These are phyloP conservation scores for Macrostomum cliftonense DNA, from an alignment of 2,888 invertebrate genomes.

Conservation along the genomic window DNA sequence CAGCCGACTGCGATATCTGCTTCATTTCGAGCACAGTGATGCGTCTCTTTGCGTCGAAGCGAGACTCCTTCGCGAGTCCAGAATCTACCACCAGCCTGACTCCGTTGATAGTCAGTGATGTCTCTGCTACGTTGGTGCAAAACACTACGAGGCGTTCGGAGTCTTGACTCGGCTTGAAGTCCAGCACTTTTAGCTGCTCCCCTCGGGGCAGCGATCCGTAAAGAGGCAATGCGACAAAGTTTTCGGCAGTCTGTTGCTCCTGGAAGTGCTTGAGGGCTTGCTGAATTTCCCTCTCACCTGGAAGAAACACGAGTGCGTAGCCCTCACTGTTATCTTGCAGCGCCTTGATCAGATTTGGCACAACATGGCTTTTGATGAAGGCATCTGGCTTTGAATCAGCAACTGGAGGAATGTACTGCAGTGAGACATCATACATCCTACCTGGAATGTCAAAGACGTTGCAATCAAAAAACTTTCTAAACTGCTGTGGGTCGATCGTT, in stretches of 20 bases:
- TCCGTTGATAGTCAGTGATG: conserved; percentile 92
- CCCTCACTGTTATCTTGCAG: conserved; percentile 42
- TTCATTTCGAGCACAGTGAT: conserved; percentile 75
- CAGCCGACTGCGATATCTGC: conserved; percentile 65
- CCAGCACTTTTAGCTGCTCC: conserved; percentile 75
- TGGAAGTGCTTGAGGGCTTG: too few species aligned
- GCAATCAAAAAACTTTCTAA: conserved; percentile 68
- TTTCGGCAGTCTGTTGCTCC: too few species aligned
- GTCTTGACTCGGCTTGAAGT: conserved; percentile 60
- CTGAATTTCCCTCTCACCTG: too few species aligned
- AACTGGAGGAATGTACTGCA: conserved; percentile 47
- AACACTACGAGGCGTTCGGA: conserved; percentile 85
- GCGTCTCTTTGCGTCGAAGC: conserved; percentile 64
- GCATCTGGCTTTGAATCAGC: conserved; percentile 34
- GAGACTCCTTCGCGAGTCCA: conserved; percentile 41
- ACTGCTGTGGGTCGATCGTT: conserved; percentile 87
- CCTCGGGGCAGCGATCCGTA: conserved; percentile 75
- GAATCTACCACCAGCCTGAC: conserved; percentile 90
- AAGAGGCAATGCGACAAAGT: conserved; percentile 33
- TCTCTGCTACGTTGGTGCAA: conserved; percentile 94
- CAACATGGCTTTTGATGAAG: conserved; percentile 60
- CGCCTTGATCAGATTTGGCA: conserved; percentile 74
- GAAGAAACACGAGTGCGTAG: background rate
- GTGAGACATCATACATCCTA: conserved; percentile 70
- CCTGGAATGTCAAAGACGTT: conserved; percentile 69